These are phyloP conservation scores for Malurus leucopterus DNA, from an alignment of 2,797 vertebrate species.

Conservation along the genomic window DNA sequence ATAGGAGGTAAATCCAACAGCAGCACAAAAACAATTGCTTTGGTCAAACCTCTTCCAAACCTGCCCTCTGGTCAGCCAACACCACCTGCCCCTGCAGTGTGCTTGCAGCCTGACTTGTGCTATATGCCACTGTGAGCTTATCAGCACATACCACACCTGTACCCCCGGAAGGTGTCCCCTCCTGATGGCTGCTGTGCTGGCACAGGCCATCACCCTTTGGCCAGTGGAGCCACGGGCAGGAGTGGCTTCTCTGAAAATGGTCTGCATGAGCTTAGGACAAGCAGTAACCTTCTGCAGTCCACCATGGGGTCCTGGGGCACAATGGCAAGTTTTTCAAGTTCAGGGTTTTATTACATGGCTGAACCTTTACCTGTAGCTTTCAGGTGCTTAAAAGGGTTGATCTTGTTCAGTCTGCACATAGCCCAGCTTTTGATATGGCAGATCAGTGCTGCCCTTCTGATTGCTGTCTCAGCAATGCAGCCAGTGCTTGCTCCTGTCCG, in stretches of 20 bases:
- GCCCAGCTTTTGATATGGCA: neutral
- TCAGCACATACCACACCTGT: neutral
- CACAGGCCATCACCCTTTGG: neutral
- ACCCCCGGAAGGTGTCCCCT: neutral
- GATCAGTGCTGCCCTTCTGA: neutral
- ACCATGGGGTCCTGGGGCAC: accelerated
- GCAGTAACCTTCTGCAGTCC: neutral
- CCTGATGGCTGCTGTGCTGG: neutral
- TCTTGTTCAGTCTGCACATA: neutral
- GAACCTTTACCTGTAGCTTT: neutral
- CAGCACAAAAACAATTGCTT: neutral
- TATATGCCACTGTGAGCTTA: accelerated
- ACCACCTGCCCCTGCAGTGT: neutral
- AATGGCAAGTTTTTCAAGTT: accelerated
- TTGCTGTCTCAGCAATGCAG: neutral
- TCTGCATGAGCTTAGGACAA: neutral
- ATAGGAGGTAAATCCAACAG: neutral
- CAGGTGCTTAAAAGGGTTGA: neutral
- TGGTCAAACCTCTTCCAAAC: neutral
- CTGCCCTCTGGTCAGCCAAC: neutral
- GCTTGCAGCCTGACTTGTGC: accelerated
- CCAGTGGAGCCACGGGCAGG: neutral
- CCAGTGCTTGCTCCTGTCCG: accelerated
- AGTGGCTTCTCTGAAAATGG: neutral
- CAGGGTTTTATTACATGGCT: neutral